Conservation (phyloP, 2,113 vertebrate genomes). For the Poeciliopsis turrubarensis region DNA sequence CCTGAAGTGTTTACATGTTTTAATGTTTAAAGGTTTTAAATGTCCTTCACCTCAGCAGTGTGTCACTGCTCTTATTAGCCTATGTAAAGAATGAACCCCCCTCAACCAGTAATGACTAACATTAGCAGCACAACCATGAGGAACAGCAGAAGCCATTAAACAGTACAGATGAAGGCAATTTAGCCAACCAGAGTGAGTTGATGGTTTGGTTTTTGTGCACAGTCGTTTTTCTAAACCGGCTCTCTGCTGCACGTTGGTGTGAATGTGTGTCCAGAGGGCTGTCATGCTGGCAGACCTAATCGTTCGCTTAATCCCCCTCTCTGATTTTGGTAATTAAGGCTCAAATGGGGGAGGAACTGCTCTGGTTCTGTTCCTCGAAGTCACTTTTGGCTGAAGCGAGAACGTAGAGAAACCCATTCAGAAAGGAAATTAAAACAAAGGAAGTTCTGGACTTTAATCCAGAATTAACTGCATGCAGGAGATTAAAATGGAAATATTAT, state of each 20-base stretch:
- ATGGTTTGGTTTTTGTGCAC: conserved; percentile 25
- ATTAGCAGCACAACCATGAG: conserved; percentile 27
- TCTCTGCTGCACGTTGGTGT: conserved; percentile 32
- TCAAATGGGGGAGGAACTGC: conserved; percentile 63
- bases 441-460: background rate
- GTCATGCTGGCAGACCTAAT: conserved; percentile 65
- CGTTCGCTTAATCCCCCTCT: conserved; percentile 62
- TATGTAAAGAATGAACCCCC: conserved; percentile 10
- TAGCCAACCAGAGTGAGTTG: conserved; percentile 37
- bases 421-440: conserved; percentile 16
- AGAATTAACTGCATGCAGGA: background rate
- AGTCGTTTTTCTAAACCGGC: conserved; percentile 19
- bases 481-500: background rate
- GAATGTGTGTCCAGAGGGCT: conserved; percentile 56
- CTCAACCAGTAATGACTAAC: conserved; percentile 10
- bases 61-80: background rate
- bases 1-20: background rate
- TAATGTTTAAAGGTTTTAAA: background rate
- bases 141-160: conserved; percentile 34
- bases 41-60: background rate
- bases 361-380: conserved; percentile 31
- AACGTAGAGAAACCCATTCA: background rate
- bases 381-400: conserved; percentile 25
- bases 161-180: conserved; percentile 32
- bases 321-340: conserved; percentile 72